phyloP scores from a whole-genome alignment of 1,140 invertebrate species.

The Bombus polaris region DNA sequence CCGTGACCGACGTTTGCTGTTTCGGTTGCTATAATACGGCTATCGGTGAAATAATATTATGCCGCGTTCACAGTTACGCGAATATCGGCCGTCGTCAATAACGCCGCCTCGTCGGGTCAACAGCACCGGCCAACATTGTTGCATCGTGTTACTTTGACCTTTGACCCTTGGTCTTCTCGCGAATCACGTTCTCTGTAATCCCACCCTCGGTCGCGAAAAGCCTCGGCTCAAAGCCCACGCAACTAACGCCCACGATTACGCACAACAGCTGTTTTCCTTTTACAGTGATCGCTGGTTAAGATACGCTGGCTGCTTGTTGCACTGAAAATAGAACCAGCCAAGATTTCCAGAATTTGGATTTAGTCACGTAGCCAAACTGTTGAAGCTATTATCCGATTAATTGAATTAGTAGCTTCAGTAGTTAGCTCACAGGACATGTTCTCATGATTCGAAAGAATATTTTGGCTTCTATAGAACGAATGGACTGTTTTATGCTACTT shows the following conservation, averaged over 20 bases:
- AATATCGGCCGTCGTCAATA: background rate
- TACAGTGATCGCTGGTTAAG: too few species aligned
- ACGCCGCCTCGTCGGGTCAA: conserved; percentile 6
- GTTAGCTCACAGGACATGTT: too few species aligned
- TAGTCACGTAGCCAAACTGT: background rate
- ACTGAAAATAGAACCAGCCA: background rate
- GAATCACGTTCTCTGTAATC: background rate
- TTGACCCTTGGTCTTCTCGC: conserved; percentile 4
- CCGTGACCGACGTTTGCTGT: background rate
- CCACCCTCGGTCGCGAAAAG: background rate
- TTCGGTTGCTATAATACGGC: background rate
- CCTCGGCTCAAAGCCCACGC: background rate
- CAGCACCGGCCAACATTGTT: conserved; percentile 7
- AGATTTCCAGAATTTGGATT: background rate
- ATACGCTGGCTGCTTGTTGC: too few species aligned
- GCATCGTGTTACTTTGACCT: conserved; percentile 8
- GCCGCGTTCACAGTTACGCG: background rate
- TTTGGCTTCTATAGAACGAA: too few species aligned
- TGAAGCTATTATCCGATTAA: background rate
- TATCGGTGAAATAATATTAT: background rate
- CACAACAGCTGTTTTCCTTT: conserved; percentile 2
- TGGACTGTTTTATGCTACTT: too few species aligned
- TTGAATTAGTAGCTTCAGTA: too few species aligned
- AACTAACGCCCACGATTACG: background rate
- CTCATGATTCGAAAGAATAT: too few species aligned